Evolutionary conservation across 2,113 vertebrate species (phyloP), one percentile per base, ranked within the genome.

Genomic region (Trematocara stigmaticum): DNA sequence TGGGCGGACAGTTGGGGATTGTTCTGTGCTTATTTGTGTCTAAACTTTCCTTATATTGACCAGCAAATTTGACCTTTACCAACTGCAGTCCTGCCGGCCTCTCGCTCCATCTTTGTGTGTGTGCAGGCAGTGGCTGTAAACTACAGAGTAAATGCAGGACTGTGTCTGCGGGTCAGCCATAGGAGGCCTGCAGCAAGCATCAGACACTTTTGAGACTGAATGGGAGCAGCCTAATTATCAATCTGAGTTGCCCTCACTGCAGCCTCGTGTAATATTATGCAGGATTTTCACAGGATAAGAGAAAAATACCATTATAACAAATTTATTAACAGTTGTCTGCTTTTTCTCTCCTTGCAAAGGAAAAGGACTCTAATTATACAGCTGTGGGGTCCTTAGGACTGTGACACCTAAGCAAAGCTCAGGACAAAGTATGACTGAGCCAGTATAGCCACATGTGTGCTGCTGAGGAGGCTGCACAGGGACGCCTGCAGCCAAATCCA

Each of bases 41-140:
- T 78, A 89, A 85, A 91, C 87, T 90, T 88, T 89, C 91, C 84
- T 89, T 94, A 93, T 94, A 93, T 91, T 94, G 95, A 93, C 88
- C 84, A 83, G 31, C 69, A 82, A 81, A 64, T 90, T 88, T 94
- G 95, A 96, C 93, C 94, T 91, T 84, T 78, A 56, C 71, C 78
- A 78, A 61, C 26, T 59, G 56, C 91, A 51, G 40, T 88, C 57
- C 82, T 87, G 56, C 82, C 57, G 86, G 80, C 71, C 51, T 40
- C 34, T 80, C 26, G 81, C 35, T 61, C 34, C 79, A 51, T 83
- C 45, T n/a, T 23, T 79, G 57, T 29, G 2, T 6, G 10, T 84
- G 79, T 89, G 45, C 12, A 82, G 66, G 53, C 38, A 69, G 3
- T 55, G 53, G 78, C 79, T 82, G 78, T 8, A 82, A 92, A 91